These are phyloP conservation scores for Drosophila monieri DNA, from an alignment of 2,888 invertebrate species.

Conservation along the genomic window DNA sequence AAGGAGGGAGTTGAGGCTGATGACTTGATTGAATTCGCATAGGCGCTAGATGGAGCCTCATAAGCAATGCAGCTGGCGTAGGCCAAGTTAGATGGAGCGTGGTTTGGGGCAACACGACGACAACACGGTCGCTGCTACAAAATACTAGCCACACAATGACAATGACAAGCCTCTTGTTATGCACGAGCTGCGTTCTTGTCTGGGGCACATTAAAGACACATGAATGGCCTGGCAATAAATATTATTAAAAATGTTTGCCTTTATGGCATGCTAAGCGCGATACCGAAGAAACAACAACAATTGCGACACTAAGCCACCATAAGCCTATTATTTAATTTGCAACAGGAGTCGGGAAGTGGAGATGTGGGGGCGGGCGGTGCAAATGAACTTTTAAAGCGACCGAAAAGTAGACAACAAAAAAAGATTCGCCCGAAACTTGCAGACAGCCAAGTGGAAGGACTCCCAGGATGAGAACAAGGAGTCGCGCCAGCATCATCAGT, in stretches of 20 bases:
- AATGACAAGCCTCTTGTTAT: slow-evolving; percentile 69
- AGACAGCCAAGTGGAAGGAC: slow-evolving; percentile 29
- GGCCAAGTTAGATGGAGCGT: slow-evolving; percentile 65
- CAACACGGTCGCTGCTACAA: slow-evolving; percentile 1
- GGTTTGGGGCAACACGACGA: slow-evolving; percentile 44
- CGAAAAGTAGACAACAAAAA: slow-evolving; percentile 65
- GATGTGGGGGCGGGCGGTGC: slow-evolving; percentile 36
- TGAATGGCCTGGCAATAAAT: slow-evolving; percentile 78
- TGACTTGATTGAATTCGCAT: slow-evolving; percentile 52
- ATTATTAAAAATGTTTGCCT: slow-evolving; percentile 73
- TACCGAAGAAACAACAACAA: slow-evolving; percentile 43
- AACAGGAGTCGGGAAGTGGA: slow-evolving; percentile 22
- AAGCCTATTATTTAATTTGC: slow-evolving; percentile 79
- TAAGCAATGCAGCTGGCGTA: slow-evolving; percentile 74
- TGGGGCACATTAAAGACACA: slow-evolving; percentile 79
- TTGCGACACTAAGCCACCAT: slow-evolving; percentile 74
- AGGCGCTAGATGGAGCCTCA: slow-evolving; percentile 52
- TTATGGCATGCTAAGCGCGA: slow-evolving; percentile 75
- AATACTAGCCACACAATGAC: slow-evolving; percentile 10
- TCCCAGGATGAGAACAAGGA: slow-evolving; percentile 13
- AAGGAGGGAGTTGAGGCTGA: slow-evolving; percentile 12
- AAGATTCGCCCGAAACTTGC: slow-evolving; percentile 55
- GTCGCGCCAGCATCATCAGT: slow-evolving; percentile 75
- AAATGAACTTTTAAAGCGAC: slow-evolving; percentile 74
- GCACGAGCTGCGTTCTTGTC: slow-evolving; percentile 76